Base-by-base conservation (phyloP, 1,140 invertebrate genomes). In the Halesus radiatus region DNA sequence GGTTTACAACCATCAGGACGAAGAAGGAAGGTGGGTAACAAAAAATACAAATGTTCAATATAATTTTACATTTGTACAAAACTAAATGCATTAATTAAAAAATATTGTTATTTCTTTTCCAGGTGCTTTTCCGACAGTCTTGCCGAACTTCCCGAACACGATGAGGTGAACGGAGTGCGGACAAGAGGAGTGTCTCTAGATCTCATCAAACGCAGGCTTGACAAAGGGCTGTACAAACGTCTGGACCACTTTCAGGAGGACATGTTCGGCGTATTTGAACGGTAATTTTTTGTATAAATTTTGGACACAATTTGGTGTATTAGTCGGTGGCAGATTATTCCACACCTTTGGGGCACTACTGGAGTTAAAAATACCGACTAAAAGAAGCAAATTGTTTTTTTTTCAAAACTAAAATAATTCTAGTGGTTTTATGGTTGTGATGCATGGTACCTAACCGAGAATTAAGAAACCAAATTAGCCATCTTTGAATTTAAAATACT, bases 241-340 rank as follows among this genome's bases (percentile, higher is more conserved):
- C 88, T 99, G 37, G 98, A 99, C 88, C 91, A 94, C 64, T 99
- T 99, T 87, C 98, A 99, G 90, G 96, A 98, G 85, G 98, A 99
- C 86, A 93, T 99, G 84, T 99, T 99, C 87, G 92, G 94, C 8
- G 96, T 98, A 83, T 93, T 99, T 87, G 96, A 98, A 85, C 91
- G 89, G 89, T 89, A 81, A 82, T 79, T 26, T 16, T 74, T 73
- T 2, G 2, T 29, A 3, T 29, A 29, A 29, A 3, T 29, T 29
- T 5, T 29, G n/a, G n/a, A n/a, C n/a, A n/a, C n/a, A n/a, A n/a
- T n/a, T n/a, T n/a, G n/a, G n/a, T n/a, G n/a, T n/a, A n/a, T n/a
- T n/a, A n/a, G n/a, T n/a, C n/a, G n/a, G n/a, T n/a, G n/a, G n/a
- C 26, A 29, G 26, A 29, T 29, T 2, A 3, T 29, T 29, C 26